A percentile compares a stretch with the other conserved stretches of the same genome.
These are phyloP conservation scores for Rhinichthys osculus DNA, from an alignment of 2,797 vertebrate species.

Conservation along the genomic window DNA sequence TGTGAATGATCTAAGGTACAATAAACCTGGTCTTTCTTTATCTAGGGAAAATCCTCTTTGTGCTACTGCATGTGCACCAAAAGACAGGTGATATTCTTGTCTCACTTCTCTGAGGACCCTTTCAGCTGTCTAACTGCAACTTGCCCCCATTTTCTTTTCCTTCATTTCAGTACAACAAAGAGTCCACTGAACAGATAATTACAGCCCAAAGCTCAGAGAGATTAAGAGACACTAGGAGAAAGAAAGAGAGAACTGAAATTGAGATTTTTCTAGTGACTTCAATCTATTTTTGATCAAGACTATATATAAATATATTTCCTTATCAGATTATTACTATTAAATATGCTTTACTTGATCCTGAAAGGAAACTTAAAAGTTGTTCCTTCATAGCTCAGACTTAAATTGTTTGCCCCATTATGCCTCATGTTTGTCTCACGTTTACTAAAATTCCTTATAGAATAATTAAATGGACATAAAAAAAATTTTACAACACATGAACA, in stretches of 20 bases:
- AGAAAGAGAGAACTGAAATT: constrained; percentile 30
- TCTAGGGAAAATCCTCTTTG: not conserved
- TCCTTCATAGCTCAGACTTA: not conserved
- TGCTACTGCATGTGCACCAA: not conserved
- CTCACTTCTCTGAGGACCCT: constrained; percentile 24
- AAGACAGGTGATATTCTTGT: constrained; percentile 34
- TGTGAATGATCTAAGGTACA: constrained; percentile 4
- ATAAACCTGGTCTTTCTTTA: not conserved
- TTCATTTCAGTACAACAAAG: constrained; percentile 36
- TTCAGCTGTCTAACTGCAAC: constrained; percentile 19
- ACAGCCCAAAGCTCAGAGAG: constrained; percentile 20
- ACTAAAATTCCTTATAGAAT: no score
- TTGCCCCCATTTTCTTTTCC: constrained; percentile 29
- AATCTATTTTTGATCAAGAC: not conserved
- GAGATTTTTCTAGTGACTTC: constrained; percentile 3
- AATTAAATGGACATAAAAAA: no score
- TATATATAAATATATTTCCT: not conserved
- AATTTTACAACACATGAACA: no score
- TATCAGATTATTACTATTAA: not conserved
- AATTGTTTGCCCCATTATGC: no score
- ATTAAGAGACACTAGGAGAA: constrained; percentile 18
- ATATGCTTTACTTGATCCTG: not conserved
- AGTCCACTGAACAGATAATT: constrained; percentile 34
- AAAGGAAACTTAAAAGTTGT: not conserved
- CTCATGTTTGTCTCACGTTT: no score